These are phyloP conservation scores for Eunapius fragilis DNA, from an alignment of 37 sponge, comb jelly and placozoan genomes.

Conservation along the genomic window DNA sequence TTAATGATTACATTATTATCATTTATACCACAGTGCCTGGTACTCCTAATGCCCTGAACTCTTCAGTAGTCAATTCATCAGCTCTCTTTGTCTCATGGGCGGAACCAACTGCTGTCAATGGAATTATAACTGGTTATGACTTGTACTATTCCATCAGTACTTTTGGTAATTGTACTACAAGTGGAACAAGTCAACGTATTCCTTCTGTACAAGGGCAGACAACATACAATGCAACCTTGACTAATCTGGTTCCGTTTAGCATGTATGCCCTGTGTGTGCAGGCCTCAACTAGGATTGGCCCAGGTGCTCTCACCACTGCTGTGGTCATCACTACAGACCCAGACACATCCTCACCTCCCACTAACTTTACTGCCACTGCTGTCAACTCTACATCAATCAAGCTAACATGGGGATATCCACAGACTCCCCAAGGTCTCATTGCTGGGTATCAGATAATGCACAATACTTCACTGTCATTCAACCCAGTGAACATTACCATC, in stretches of 20 bases:
- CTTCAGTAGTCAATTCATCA: conserved; percentile 10
- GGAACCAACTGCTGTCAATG: conserved; percentile 42
- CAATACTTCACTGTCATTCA: neutral
- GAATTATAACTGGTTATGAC: conserved; percentile 27
- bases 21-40: conserved; percentile 17
- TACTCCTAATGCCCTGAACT: conserved; percentile 4
- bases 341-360: neutral
- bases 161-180: neutral
- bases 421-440: conserved; percentile 32
- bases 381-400: neutral
- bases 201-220: neutral
- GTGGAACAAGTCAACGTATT: neutral
- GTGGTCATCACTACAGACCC: neutral
- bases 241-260: conserved; percentile 37
- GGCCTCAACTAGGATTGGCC: conserved; percentile 51
- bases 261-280: conserved; percentile 37
- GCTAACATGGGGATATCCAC: conserved; percentile 51
- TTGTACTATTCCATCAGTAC: conserved; percentile 24
- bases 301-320: neutral
- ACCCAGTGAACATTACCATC: neutral
- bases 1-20: too few species aligned
- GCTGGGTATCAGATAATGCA: conserved; percentile 41
- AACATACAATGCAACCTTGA: neutral
- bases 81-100: conserved; percentile 29
- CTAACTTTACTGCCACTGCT: neutral